Evolutionary conservation across 1,140 invertebrate genomes (phyloP).

Genomic region (Trichonephila inaurata): DNA sequence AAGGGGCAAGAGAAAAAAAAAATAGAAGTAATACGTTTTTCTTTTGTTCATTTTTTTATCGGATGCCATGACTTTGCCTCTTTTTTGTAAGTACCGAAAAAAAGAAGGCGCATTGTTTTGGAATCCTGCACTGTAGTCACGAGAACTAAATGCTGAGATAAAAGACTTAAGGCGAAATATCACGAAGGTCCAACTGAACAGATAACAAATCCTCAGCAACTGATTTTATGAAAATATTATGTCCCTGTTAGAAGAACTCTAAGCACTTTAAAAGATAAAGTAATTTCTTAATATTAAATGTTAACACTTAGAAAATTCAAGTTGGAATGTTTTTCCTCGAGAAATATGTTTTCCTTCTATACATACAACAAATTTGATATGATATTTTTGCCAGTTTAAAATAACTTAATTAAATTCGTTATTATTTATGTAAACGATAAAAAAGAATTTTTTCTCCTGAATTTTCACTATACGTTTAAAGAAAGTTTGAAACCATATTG

Average conservation of each 20-base stretch:
- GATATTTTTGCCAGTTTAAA: too few relatives aligned
- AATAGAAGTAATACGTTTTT: background rate
- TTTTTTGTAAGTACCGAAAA: background rate
- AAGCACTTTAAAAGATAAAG: too few relatives aligned
- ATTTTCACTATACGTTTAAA: too few relatives aligned
- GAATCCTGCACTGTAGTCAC: background rate
- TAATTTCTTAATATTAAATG: too few relatives aligned
- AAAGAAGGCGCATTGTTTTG: background rate
- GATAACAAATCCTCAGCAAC: background rate
- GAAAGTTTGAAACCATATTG: too few relatives aligned
- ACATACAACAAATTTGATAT: too few relatives aligned
- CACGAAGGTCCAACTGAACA: conserved; percentile 1
- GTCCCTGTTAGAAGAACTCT: background rate
- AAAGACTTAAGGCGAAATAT: conserved; percentile 13
- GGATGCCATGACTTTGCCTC: background rate
- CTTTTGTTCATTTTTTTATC: background rate
- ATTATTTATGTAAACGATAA: too few relatives aligned
- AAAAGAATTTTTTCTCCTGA: too few relatives aligned
- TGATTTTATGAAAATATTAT: conserved; percentile 2
- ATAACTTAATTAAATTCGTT: too few relatives aligned
- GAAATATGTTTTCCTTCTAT: too few relatives aligned
- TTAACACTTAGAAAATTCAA: too few relatives aligned
- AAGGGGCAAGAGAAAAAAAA: background rate
- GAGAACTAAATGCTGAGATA: conserved; percentile 7
- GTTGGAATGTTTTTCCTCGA: too few relatives aligned